Evolutionary conservation across 2,888 invertebrate genomes (phyloP).

Genomic region (Cenopis cana): DNA sequence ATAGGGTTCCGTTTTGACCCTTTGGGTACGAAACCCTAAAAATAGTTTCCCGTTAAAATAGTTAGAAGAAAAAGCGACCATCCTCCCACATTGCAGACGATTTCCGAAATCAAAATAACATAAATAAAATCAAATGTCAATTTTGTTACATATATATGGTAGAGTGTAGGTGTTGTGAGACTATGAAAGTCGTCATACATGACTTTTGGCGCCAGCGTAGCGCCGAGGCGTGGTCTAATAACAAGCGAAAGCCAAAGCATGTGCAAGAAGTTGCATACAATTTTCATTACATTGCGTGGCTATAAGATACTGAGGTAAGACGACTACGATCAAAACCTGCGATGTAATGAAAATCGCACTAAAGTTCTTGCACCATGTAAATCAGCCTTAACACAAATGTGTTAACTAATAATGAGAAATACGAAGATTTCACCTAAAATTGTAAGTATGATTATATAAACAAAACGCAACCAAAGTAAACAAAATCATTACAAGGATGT

Average conservation of each 20-base stretch:
- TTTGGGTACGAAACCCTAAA: too few relatives aligned
- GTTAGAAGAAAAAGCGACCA: too few relatives aligned
- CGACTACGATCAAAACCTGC: too few relatives aligned
- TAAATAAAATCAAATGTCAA: conserved; percentile 32
- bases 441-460: conserved; percentile 8
- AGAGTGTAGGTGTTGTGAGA: conserved; percentile 50
- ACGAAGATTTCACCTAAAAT: background rate
- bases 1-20: too few relatives aligned
- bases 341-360: too few relatives aligned
- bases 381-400: conserved; percentile 1
- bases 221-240: conserved; percentile 15
- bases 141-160: conserved; percentile 37
- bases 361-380: too few relatives aligned
- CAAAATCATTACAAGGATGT: conserved; percentile 25
- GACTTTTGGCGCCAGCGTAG: conserved; percentile 20
- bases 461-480: conserved; percentile 14
- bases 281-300: too few relatives aligned
- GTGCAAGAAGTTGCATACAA: too few relatives aligned
- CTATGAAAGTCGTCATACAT: conserved; percentile 48
- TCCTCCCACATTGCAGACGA: conserved; percentile 38
- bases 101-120: conserved; percentile 19
- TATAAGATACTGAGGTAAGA: too few relatives aligned
- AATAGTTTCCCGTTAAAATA: background rate
- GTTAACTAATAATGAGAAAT: background rate
- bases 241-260: conserved; percentile 26